Evolutionary conservation across 2,113 vertebrate species (phyloP).

Genomic region (Budorcas taxicolor): DNA sequence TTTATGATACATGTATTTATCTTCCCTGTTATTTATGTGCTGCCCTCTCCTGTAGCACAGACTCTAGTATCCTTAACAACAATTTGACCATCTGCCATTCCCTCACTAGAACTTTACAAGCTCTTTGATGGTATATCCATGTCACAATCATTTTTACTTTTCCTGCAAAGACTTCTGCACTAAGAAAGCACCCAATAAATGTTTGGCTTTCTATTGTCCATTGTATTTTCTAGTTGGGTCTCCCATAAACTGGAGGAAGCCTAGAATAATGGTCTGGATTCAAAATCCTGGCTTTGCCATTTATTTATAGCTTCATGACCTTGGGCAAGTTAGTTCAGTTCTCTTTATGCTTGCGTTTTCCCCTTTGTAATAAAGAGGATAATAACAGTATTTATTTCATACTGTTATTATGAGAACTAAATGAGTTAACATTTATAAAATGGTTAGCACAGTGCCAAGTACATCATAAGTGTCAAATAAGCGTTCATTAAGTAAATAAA

Average conservation of each 20-base stretch:
- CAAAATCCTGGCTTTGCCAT: not conserved
- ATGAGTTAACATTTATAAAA: slow-evolving; percentile 38
- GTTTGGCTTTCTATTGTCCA: not conserved
- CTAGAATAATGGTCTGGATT: not conserved
- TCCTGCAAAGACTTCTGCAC: not conserved
- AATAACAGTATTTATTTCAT: slow-evolving; percentile 24
- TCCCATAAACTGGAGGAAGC: not conserved
- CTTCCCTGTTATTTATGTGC: not conserved
- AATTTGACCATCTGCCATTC: not conserved
- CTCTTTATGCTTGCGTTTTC: not conserved
- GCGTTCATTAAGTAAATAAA: slow-evolving; percentile 51
- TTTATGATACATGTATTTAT: not conserved
- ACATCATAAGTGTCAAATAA: not conserved
- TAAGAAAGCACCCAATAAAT: not conserved
- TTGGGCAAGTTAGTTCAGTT: slow-evolving; percentile 8
- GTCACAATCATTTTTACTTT: not conserved
- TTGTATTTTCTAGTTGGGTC: not conserved
- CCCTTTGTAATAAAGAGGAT: slow-evolving; percentile 4
- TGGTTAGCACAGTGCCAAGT: slow-evolving; percentile 24
- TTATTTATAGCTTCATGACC: not conserved
- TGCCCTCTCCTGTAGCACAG: not conserved
- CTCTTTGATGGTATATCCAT: not conserved
- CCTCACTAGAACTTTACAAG: not conserved
- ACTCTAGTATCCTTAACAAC: not conserved
- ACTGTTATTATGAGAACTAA: slow-evolving; percentile 26